A percentile compares a stretch with the other conserved stretches of the same genome.
Conservation (phyloP, 2,113 vertebrate genomes). For the Numenius arquata region DNA sequence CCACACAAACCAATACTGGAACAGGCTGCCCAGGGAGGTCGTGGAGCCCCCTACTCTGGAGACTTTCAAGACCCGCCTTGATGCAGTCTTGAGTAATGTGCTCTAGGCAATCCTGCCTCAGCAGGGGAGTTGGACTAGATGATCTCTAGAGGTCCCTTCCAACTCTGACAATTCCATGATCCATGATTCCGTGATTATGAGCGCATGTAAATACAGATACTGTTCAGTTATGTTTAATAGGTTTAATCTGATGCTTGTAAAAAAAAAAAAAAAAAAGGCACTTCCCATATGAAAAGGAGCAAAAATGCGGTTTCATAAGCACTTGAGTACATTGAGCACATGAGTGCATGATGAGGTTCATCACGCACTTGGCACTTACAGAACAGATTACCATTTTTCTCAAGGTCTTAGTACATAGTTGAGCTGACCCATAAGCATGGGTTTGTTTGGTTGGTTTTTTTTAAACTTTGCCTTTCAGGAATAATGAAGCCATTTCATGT, state of each 20-base stretch:
- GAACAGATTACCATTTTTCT: neutral
- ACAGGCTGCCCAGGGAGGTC: no score
- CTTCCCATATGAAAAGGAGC: neutral
- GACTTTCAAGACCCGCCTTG: no score
- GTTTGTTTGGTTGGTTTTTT: neutral
- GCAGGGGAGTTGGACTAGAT: no score
- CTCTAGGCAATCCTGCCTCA: no score
- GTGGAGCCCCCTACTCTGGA: no score
- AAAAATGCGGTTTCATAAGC: neutral
- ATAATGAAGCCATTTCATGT: neutral
- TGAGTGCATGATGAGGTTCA: no score
- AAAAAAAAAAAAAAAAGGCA: neutral
- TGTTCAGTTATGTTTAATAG: neutral
- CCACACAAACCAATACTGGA: no score
- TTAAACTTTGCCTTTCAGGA: neutral
- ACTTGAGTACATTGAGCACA: no score
- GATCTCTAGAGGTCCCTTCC: no score
- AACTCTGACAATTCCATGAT: no score
- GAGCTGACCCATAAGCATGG: neutral
- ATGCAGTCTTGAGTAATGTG: no score
- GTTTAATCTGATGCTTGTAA: neutral
- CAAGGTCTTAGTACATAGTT: neutral
- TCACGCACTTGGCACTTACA: neutral
- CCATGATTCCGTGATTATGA: no score
- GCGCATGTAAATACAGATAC: neutral